Evolutionary conservation across 2,113 vertebrate genomes (phyloP).

Genomic region (Rhinopomastus cyanomelas): DNA sequence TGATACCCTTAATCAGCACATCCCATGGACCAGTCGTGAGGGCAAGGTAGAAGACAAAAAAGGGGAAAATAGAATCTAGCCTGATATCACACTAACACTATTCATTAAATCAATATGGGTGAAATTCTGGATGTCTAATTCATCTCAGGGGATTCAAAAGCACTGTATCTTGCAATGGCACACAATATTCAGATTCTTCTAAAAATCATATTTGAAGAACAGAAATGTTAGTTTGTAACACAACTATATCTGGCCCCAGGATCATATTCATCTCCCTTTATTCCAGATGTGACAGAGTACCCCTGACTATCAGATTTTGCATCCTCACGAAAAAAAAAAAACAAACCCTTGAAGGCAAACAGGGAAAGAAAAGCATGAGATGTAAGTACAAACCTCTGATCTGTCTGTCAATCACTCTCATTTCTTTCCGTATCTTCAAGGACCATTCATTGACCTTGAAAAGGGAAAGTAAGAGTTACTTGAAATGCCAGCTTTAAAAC

Average conservation of each 20-base stretch:
- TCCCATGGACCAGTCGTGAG: neutral
- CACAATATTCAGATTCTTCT: neutral
- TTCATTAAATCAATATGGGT: neutral
- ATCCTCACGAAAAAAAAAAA: neutral
- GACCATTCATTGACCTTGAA: constrained; percentile 94
- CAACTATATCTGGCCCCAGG: neutral
- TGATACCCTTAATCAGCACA: neutral
- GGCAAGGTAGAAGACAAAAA: neutral
- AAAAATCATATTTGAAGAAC: neutral
- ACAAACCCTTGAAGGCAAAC: neutral
- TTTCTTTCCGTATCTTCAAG: constrained; percentile 94
- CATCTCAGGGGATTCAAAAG: neutral
- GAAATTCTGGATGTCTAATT: neutral
- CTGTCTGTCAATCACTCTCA: constrained; percentile 95
- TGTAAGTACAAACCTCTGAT: constrained; percentile 86
- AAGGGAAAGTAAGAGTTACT: constrained; percentile 32
- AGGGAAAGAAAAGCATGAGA: neutral
- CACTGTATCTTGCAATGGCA: neutral
- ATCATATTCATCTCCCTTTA: neutral
- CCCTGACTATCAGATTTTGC: neutral
- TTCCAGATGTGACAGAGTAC: neutral
- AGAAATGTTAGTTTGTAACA: accelerated
- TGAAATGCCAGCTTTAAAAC: neutral
- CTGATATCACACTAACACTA: neutral
- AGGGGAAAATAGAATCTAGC: neutral